Evolutionary conservation across 2,113 vertebrate genomes (phyloP), one percentile per base, ranked within the genome.

Genomic region (Chlorodrepanis virens): DNA sequence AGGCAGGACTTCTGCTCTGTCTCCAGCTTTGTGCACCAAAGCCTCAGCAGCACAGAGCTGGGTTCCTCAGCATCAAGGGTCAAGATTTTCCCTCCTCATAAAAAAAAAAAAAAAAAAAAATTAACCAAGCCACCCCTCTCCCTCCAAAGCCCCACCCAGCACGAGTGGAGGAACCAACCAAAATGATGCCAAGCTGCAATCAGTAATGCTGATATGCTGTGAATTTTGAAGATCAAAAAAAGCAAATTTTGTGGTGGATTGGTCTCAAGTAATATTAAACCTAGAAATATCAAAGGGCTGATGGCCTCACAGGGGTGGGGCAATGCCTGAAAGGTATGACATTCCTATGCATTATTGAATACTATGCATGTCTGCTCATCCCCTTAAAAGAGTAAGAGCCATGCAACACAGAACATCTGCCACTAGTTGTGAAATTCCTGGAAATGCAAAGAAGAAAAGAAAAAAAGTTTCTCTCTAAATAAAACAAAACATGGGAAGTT

Each of bases 401-500:
- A 22, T 84, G 88, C 85, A 75, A 75, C 63, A n/a, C 71, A 60
- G 75, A 93, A 40, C 60, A 60, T 83, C 64, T 90, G 64, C 92
- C 60, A 68, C 29, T 81, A 86, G 63, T 92, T 67, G 78, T 92
- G 87, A 96, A 94, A 84, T 94, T 96, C 80, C 72, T 86, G 60
- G 47, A 90, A 92, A 83, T 42, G 44, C 57, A 83, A 72, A 93
- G 72, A 83, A 69, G 93, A 93, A 95, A 83, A 60, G n/a, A 53
- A 60, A 59, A 53, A 11, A 84, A 81, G 47, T 84, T 96, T 86
- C 27, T 57, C 83, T 69, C 33, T 81, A 78, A 96, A 78, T 92
- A 45, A 86, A 96, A 87, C 25, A 78, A 89, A 93, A 75, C 65
- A 64, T 42, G n/a, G 64, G 61, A 81, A 94, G 80, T 78, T 56